A percentile compares a stretch with the other conserved stretches of the same genome.
Evolutionary conservation across 2,888 invertebrate genomes (phyloP).

Genomic region (Apocheima hispidaria): DNA sequence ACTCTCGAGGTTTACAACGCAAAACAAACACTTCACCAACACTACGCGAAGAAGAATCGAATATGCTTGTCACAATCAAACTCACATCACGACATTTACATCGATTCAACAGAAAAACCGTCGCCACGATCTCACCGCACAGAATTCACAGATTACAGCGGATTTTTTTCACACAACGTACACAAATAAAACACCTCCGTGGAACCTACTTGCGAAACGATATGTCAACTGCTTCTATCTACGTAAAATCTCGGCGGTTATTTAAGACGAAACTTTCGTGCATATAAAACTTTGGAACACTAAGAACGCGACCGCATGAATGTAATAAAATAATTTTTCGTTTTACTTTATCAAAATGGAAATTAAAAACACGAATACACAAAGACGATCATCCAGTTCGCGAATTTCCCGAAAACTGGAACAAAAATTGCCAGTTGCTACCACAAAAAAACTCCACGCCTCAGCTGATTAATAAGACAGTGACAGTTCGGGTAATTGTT

Average conservation of each 20-base stretch:
- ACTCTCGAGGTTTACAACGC: constrained; percentile 55
- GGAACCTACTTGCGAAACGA: constrained; percentile 78
- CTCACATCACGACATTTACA: constrained; percentile 58
- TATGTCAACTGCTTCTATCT: constrained; percentile 76
- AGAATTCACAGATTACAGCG: constrained; percentile 54
- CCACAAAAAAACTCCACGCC: constrained; percentile 40
- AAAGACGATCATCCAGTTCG: constrained; percentile 50
- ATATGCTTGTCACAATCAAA: constrained; percentile 41
- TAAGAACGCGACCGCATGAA: constrained; percentile 31
- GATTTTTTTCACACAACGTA: constrained; percentile 71
- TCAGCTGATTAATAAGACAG: constrained; percentile 49
- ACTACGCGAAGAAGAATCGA: constrained; percentile 53
- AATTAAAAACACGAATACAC: constrained; percentile 40
- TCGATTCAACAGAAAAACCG: constrained; percentile 51
- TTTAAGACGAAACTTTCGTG: constrained; percentile 26
- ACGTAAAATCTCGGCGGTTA: constrained; percentile 63
- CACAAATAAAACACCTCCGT: constrained; percentile 78
- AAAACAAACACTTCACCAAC: constrained; percentile 51
- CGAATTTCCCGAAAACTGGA: constrained; percentile 69
- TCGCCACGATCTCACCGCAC: constrained; percentile 46
- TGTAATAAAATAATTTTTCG: constrained; percentile 48
- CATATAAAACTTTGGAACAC: constrained; percentile 31
- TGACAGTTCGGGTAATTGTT: constrained; percentile 26
- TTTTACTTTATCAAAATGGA: constrained; percentile 48
- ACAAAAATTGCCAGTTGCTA: constrained; percentile 37